These are phyloP conservation scores for Andrena marginata DNA, from an alignment of 2,888 invertebrate genomes.

Conservation along the genomic window DNA sequence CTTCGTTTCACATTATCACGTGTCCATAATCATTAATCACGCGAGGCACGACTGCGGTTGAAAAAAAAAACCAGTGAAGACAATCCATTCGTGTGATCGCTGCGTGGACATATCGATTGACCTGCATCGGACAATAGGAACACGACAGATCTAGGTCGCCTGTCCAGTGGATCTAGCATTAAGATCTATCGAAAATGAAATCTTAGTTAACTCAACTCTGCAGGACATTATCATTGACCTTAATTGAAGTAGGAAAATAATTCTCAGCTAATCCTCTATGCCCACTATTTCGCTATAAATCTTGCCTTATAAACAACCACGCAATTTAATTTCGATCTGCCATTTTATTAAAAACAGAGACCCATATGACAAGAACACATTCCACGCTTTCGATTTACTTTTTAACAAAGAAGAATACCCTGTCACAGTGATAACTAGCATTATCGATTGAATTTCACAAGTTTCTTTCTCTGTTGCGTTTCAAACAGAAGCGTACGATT, in stretches of 20 bases:
- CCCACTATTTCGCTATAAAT: neutral
- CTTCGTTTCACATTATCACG: constrained; percentile 37
- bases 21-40: constrained; percentile 63
- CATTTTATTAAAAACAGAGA: neutral
- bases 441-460: neutral
- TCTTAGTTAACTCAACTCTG: neutral
- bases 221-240: neutral
- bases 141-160: constrained; percentile 47
- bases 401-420: neutral
- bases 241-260: neutral
- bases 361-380: neutral
- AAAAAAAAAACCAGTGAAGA: constrained; percentile 19
- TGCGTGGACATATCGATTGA: constrained; percentile 51
- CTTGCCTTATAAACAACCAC: too few species aligned
- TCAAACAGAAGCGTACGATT: neutral
- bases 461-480: neutral
- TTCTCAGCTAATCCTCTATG: neutral
- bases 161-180: constrained; percentile 23
- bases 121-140: constrained; percentile 47
- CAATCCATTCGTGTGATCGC: constrained; percentile 20
- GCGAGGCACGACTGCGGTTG: constrained; percentile 32
- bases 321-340: too few species aligned
- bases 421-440: neutral
- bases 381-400: neutral
- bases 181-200: constrained; percentile 29